These are phyloP conservation scores for Bombus superbus DNA, from an alignment of 1,140 invertebrate species.

Conservation along the genomic window DNA sequence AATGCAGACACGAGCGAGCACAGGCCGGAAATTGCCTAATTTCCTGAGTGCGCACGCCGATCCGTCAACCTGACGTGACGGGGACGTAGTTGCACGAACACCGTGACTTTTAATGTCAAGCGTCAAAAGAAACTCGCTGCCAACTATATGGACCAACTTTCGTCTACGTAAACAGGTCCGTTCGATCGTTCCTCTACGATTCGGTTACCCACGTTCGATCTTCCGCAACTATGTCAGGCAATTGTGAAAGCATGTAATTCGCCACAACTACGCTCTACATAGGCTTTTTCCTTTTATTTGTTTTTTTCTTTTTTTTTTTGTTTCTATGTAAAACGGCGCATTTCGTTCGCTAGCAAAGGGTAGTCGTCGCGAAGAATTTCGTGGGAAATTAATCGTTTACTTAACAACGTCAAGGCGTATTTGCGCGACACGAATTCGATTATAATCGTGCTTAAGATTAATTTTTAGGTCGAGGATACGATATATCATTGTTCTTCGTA, in stretches of 20 bases:
- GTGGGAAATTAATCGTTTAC: too few species aligned
- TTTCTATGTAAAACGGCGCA: too few species aligned
- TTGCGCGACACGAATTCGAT: too few species aligned
- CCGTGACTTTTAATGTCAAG: constrained; percentile 83
- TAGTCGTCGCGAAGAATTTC: too few species aligned
- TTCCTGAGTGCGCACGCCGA: constrained; percentile 83
- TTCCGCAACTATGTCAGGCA: not conserved
- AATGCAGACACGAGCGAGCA: constrained; percentile 82
- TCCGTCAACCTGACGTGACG: constrained; percentile 82
- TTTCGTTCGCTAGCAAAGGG: too few species aligned
- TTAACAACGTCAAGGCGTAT: too few species aligned
- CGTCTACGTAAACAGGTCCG: constrained; percentile 6
- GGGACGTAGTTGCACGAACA: constrained; percentile 79
- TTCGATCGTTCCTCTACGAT: not conserved
- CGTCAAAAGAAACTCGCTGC: constrained; percentile 78
- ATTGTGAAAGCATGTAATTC: not conserved
- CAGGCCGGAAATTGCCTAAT: constrained; percentile 83
- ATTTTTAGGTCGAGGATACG: too few species aligned
- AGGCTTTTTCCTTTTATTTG: too few species aligned
- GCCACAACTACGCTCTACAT: too few species aligned
- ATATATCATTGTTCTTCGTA: too few species aligned
- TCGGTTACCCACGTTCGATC: not conserved
- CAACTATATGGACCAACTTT: constrained; percentile 52
- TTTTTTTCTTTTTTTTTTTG: too few species aligned
- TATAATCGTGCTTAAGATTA: too few species aligned